These are phyloP conservation scores for Meriones unguiculatus DNA, from an alignment of 2,113 vertebrate genomes.

Conservation along the genomic window DNA sequence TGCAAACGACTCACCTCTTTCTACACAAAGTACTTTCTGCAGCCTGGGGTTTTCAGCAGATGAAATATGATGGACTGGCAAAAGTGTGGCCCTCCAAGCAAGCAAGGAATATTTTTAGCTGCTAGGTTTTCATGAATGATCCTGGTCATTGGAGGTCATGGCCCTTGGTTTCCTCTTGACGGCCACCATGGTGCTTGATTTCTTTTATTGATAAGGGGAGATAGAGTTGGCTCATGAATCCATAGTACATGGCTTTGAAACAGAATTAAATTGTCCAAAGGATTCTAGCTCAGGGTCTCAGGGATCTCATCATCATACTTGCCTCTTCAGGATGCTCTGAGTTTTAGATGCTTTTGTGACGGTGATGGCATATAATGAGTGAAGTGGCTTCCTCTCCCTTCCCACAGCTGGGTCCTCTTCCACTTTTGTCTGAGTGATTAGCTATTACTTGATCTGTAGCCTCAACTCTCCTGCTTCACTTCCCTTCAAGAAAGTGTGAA, in stretches of 20 bases:
- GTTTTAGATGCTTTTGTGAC: background rate
- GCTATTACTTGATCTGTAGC: background rate
- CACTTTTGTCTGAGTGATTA: background rate
- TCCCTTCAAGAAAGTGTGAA: constrained; percentile 31
- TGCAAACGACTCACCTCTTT: constrained; percentile 31
- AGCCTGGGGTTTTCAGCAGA: background rate
- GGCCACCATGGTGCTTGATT: background rate
- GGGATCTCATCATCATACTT: background rate
- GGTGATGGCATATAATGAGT: background rate
- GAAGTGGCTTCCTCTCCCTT: background rate
- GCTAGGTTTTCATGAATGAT: constrained; percentile 43
- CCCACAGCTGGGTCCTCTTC: background rate
- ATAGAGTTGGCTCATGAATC: background rate
- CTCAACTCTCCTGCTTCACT: background rate
- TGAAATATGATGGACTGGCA: background rate
- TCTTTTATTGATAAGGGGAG: constrained; percentile 7
- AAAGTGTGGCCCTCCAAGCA: background rate
- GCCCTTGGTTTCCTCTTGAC: constrained; percentile 20
- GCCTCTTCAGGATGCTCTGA: constrained; percentile 29
- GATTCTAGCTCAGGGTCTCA: background rate
- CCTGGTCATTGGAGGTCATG: background rate
- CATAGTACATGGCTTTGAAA: constrained; percentile 50
- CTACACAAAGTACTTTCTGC: background rate
- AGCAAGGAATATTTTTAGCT: constrained; percentile 48
- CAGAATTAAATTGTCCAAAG: constrained; percentile 30